Evolutionary conservation across 2,888 invertebrate species (phyloP), one percentile per base, ranked within the genome.

Genomic region (Eueremaeus valkanovi): DNA sequence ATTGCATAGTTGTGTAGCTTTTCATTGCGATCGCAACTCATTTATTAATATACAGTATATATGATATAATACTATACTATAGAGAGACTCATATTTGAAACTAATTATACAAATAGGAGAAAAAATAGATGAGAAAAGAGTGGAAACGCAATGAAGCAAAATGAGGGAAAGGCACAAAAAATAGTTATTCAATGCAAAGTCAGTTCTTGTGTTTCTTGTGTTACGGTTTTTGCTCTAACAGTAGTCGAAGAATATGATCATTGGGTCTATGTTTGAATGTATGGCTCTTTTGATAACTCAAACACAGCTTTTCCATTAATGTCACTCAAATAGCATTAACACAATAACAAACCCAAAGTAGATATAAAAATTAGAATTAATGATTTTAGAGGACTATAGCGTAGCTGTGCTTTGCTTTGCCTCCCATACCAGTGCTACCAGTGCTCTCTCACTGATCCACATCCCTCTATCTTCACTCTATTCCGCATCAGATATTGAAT

Each of bases 231-330:
- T n/a, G n/a, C n/a, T n/a, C n/a, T n/a, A n/a, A n/a, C n/a, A n/a
- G n/a, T n/a, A 31, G n/a, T 33, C 16, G 9, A 58, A 29, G 29
- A 13, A 8, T 61, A 29, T 29, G 61, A 61, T 61, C 61, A 61
- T 24, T 61, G 61, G 61, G 24, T 61, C 18, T 31, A 29, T 5
- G n/a, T 1, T 13, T 29, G 27, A 33, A 61, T 61, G 33, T 61
- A 61, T 61, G 31, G 61, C 29, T 29, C 16, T 42, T 68, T 68
- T 68, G 68, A 68, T 68, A 40, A 40, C n/a, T 72, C 18, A 1
- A n/a, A 72, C 72, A 72, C 72, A 51, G 72, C 49, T 72, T 72
- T 55, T 72, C 72, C 55, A 51, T 72, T 72, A 49, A 72, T 72
- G 51, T 72, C 72, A 49, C 72, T 68, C 68, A 68, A 68, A 40